Evolutionary conservation across 2,797 vertebrate genomes (phyloP).

Genomic region (Cyprinella venusta): DNA sequence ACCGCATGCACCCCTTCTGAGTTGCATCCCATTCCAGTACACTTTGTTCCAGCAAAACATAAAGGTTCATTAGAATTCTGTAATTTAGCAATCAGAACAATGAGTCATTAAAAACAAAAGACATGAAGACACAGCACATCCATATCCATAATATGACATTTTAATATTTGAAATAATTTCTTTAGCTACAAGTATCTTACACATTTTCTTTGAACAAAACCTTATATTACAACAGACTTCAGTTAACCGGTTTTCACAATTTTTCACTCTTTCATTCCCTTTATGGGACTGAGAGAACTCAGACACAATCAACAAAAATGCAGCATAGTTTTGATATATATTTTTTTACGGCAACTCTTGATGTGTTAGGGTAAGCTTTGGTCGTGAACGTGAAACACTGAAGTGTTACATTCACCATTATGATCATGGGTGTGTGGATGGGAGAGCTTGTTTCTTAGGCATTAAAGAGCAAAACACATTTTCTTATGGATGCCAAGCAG

Average conservation of each 20-base stretch:
- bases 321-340: constrained; percentile 39
- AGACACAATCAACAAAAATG: constrained; percentile 21
- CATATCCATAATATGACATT: constrained; percentile 38
- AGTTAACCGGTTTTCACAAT: neutral
- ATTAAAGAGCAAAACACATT: constrained; percentile 23
- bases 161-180: constrained; percentile 57
- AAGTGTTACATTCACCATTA: constrained; percentile 42
- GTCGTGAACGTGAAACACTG: constrained; percentile 15
- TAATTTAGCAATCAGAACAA: neutral
- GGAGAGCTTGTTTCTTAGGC: constrained; percentile 19
- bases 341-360: neutral
- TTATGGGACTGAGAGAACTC: constrained; percentile 7
- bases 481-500: constrained; percentile 19
- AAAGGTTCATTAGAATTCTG: neutral
- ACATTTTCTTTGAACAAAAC: constrained; percentile 45
- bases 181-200: constrained; percentile 51
- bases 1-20: neutral
- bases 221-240: constrained; percentile 56
- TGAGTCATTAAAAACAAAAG: neutral
- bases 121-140: neutral
- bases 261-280: neutral
- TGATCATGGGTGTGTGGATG: constrained; percentile 20
- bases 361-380: constrained; percentile 34
- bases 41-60: neutral
- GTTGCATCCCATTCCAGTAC: neutral